Conservation (phyloP, 2,113 vertebrate species). For the Cryptomyrus ogoouensis region DNA sequence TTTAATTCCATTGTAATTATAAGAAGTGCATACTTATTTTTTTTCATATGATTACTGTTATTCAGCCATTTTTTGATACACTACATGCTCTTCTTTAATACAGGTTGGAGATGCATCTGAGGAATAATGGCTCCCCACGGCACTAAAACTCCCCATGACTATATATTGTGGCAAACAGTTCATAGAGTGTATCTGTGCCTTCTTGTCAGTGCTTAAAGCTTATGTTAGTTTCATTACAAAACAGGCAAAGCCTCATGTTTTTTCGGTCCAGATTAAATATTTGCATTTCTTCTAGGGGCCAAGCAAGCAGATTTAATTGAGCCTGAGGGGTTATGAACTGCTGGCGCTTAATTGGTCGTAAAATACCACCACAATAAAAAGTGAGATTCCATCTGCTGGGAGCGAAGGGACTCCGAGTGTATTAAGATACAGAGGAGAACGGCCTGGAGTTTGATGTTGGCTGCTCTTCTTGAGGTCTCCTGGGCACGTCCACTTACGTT, state of each 20-base stretch:
- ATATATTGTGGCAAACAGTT: background rate
- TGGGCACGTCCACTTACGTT: slow-evolving; percentile 76
- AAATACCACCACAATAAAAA: slow-evolving; percentile 87
- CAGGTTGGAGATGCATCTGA: background rate
- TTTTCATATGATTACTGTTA: background rate
- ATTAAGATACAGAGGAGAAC: slow-evolving; percentile 84
- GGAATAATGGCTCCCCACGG: background rate
- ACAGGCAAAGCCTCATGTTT: slow-evolving; percentile 29
- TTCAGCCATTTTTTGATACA: background rate
- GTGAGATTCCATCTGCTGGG: slow-evolving; percentile 85
- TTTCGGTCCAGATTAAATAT: slow-evolving; percentile 77
- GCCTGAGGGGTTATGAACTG: slow-evolving; percentile 94
- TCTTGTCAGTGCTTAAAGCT: background rate
- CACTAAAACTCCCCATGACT: background rate
- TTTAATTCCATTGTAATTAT: background rate
- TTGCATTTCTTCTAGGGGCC: slow-evolving; percentile 77
- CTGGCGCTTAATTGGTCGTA: slow-evolving; percentile 99
- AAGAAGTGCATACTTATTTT: background rate
- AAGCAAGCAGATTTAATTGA: slow-evolving; percentile 85
- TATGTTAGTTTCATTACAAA: background rate
- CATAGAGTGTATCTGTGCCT: background rate
- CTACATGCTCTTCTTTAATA: background rate
- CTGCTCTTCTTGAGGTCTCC: slow-evolving; percentile 76
- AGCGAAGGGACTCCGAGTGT: slow-evolving; percentile 80
- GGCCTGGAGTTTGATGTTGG: slow-evolving; percentile 85